Evolutionary conservation across 2,888 invertebrate species (phyloP).

Genomic region (Microchrysa polita): DNA sequence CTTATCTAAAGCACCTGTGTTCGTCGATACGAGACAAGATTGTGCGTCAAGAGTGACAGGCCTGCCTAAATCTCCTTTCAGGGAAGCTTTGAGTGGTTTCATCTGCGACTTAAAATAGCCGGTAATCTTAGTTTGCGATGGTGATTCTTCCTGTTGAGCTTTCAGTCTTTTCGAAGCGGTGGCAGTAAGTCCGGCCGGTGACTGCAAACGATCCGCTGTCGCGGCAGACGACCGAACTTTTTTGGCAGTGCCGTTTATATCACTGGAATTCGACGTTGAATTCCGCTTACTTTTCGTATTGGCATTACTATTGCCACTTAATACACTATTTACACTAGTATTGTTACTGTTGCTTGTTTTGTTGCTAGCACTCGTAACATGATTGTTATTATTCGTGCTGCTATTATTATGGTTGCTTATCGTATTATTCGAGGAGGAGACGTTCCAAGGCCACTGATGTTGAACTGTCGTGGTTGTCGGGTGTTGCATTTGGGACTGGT

Average conservation of each 20-base stretch:
- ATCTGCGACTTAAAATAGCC: constrained; percentile 87
- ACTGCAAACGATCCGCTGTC: constrained; percentile 25
- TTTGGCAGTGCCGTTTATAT: constrained; percentile 55
- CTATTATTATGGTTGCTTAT: constrained; percentile 46
- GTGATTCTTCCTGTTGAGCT: constrained; percentile 60
- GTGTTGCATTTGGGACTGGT: constrained; percentile 40
- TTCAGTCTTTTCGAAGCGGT: constrained; percentile 50
- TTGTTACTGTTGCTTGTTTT: constrained; percentile 49
- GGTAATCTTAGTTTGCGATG: constrained; percentile 79
- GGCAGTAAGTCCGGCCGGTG: constrained; percentile 44
- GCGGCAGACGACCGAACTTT: constrained; percentile 55
- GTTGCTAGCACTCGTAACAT: constrained; percentile 51
- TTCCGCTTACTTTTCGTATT: constrained; percentile 44
- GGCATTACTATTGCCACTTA: constrained; percentile 48
- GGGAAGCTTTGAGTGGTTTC: constrained; percentile 71
- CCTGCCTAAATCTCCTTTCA: constrained; percentile 64
- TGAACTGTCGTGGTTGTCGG: constrained; percentile 28
- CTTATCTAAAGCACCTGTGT: constrained; percentile 59
- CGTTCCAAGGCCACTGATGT: constrained; percentile 61
- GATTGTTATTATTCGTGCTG: constrained; percentile 41
- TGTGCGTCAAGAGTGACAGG: constrained; percentile 19
- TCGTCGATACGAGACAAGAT: constrained; percentile 53
- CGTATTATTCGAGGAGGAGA: constrained; percentile 42
- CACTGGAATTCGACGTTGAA: constrained; percentile 46
- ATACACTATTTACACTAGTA: constrained; percentile 52